Evolutionary conservation across 2,888 invertebrate species (phyloP).

Genomic region (Plebejus melissa): DNA sequence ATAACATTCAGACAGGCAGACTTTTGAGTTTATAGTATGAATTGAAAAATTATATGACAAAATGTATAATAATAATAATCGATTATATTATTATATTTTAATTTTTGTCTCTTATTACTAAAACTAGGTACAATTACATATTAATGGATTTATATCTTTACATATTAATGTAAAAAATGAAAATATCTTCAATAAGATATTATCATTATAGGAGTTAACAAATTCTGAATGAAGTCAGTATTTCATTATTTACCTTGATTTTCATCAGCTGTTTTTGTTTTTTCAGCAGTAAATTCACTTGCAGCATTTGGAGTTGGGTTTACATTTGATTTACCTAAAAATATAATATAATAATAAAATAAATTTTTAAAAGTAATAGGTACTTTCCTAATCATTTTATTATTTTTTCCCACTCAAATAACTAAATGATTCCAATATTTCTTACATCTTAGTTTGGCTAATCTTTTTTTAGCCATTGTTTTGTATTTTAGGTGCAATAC

Average conservation of each 20-base stretch:
- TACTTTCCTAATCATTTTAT: not conserved
- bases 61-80: too few relatives aligned
- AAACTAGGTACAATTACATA: too few relatives aligned
- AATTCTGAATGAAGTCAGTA: too few relatives aligned
- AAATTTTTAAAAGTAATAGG: slow-evolving; percentile 22
- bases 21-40: not conserved
- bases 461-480: slow-evolving; percentile 37
- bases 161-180: too few relatives aligned
- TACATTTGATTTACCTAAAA: slow-evolving; percentile 57
- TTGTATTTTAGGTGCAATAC: not conserved
- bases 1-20: not conserved
- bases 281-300: slow-evolving; percentile 54
- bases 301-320: slow-evolving; percentile 55
- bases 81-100: too few relatives aligned
- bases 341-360: not conserved
- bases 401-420: not conserved
- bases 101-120: too few relatives aligned
- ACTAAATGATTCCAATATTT: not conserved
- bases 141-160: too few relatives aligned
- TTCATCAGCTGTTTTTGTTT: slow-evolving; percentile 57
- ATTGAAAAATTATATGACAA: not conserved
- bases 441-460: slow-evolving; percentile 37
- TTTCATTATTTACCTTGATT: slow-evolving; percentile 51
- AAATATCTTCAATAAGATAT: too few relatives aligned
- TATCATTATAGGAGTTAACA: too few relatives aligned